phyloP scores from a whole-genome alignment of 2,113 vertebrate species.

The Oreochromis spilurus region DNA sequence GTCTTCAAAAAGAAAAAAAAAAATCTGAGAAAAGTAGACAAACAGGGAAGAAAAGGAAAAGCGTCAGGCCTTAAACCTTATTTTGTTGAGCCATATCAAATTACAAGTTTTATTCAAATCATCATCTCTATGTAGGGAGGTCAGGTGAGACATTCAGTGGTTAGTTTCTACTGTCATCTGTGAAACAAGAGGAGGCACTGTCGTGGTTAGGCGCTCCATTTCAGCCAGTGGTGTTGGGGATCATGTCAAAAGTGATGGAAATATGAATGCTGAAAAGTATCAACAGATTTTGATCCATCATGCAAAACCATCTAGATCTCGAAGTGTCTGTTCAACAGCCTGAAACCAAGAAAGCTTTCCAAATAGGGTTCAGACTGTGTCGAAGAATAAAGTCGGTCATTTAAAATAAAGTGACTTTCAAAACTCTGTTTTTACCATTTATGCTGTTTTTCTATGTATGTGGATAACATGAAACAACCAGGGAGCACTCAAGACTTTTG shows the following conservation, averaged over 20 bases:
- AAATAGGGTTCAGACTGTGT: not conserved
- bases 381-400: not conserved
- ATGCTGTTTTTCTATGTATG: not conserved
- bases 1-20: not conserved
- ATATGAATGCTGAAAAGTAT: not conserved
- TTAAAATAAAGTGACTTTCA: not conserved
- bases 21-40: not conserved
- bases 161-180: not conserved
- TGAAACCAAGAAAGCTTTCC: not conserved
- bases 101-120: not conserved
- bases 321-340: not conserved
- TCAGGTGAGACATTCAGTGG: not conserved
- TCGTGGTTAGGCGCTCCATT: not conserved
- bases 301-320: not conserved
- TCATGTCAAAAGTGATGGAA: not conserved
- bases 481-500: not conserved
- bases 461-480: not conserved
- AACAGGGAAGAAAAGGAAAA: not conserved
- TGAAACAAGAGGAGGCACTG: not conserved
- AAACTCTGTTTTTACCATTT: not conserved
- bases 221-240: not conserved
- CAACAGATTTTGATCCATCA: not conserved
- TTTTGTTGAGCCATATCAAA: not conserved
- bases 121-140: not conserved
- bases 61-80: not conserved